Evolutionary conservation across 1,140 invertebrate genomes (phyloP).

Genomic region (Drosophila bocqueti): DNA sequence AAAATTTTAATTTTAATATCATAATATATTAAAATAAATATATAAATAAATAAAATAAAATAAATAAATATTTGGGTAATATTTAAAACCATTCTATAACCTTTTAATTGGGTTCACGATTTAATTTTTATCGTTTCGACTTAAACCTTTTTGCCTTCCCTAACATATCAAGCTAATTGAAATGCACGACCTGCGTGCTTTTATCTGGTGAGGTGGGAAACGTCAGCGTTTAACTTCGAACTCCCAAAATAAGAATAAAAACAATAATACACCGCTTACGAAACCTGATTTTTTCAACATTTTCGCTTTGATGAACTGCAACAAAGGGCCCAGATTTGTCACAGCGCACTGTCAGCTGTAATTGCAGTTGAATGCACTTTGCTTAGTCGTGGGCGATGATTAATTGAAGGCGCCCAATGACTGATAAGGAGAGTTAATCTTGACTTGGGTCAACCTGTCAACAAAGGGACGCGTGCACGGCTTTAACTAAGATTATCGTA

Average conservation of each 20-base stretch:
- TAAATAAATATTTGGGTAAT: not conserved
- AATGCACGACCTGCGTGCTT: slow-evolving; percentile 16
- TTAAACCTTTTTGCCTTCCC: not conserved
- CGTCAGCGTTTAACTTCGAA: slow-evolving; percentile 4
- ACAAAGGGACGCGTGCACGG: slow-evolving; percentile 13
- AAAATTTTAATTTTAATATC: not conserved
- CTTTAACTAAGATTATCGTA: not conserved
- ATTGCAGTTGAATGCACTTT: slow-evolving; percentile 60
- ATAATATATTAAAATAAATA: not conserved
- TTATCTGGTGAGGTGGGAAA: slow-evolving; percentile 27
- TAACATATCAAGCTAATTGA: slow-evolving; percentile 9
- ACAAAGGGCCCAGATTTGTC: slow-evolving; percentile 30
- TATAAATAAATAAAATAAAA: too few species aligned
- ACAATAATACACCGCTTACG: not conserved
- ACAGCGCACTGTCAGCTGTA: slow-evolving; percentile 16
- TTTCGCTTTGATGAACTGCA: slow-evolving; percentile 4
- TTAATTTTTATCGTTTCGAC: not conserved
- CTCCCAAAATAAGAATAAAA: not conserved
- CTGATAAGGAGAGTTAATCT: slow-evolving; percentile 25
- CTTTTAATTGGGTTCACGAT: not conserved
- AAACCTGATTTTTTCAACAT: slow-evolving; percentile 24
- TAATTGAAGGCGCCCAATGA: slow-evolving; percentile 15
- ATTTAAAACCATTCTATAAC: not conserved
- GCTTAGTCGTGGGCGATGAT: slow-evolving; percentile 23
- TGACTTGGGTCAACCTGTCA: not conserved